Evolutionary conservation across 2,888 invertebrate species (phyloP), one percentile per base, ranked within the genome.

Genomic region (Drosophila paramelanica): DNA sequence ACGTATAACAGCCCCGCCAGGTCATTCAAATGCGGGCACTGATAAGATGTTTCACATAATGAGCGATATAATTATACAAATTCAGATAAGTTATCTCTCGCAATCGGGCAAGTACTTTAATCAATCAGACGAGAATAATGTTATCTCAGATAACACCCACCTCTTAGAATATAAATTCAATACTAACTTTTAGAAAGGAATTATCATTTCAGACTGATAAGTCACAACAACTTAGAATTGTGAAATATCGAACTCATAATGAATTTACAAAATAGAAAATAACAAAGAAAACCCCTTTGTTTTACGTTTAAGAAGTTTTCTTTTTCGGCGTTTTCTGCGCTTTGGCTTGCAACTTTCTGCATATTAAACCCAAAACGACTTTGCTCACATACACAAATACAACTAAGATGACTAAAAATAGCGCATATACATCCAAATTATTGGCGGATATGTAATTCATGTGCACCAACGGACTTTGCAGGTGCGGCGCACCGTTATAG

Each of bases 401-500:
- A 10, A 62, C 1, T 0, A 76, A 0, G 0, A 77, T 23, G 2
- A 53, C 0, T 0, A 79, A n/a, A 0, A 89, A 1, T 13, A 90
- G 17, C 0, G 42, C 60, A 36, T 86, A 74, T 0, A 94, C 91
- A 84, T 94, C 94, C n/a, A 94, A 45, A 91, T 94, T 93, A 23
- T 84, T 89, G 58, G 92, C 92, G 0, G 92, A 92, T 7, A 93
- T 61, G 89, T 92, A 92, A 66, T 87, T 93, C 70, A 94, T 81
- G 33, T 93, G 89, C n/a, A 92, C 71, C 1, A 93, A 91, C 3
- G 94, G 93, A 86, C 93, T 94, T 71, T 93, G 94, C 79, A 94
- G 91, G 60, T 92, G 93, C 1, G 90, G 80, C 0, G 94, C 94
- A 27, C 94, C 94, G 59, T 93, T 93, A 85, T 94, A 90, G 14